phyloP scores from a whole-genome alignment of 1,140 invertebrate species.

The Lepidurus apus region DNA sequence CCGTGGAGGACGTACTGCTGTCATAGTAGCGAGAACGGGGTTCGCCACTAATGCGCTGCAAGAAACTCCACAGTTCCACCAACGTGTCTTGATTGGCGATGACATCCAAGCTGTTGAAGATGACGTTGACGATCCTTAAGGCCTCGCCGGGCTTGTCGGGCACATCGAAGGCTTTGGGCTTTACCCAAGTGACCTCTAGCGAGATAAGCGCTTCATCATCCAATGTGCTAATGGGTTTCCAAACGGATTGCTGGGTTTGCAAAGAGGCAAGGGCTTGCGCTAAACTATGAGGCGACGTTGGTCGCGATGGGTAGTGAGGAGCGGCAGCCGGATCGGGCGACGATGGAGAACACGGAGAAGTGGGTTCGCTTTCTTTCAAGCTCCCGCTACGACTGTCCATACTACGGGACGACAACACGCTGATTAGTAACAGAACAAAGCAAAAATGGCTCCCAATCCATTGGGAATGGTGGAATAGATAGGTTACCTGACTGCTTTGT shows the following conservation, averaged over 20 bases:
- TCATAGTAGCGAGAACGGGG: constrained; percentile 23
- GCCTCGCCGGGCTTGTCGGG: constrained; percentile 53
- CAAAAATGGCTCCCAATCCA: not conserved
- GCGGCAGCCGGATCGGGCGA: constrained; percentile 58
- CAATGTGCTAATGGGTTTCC: constrained; percentile 7
- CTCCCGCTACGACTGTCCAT: constrained; percentile 92
- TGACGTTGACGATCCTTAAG: constrained; percentile 71
- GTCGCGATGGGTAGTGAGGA: constrained; percentile 44
- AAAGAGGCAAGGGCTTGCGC: constrained; percentile 54
- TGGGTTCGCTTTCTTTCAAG: constrained; percentile 81
- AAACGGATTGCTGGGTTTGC: constrained; percentile 35
- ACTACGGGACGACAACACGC: constrained; percentile 46
- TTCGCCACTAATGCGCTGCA: constrained; percentile 30
- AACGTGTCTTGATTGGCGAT: constrained; percentile 96
- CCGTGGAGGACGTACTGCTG: not conserved
- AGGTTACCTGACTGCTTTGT: constrained; percentile 73
- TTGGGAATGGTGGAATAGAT: not conserved
- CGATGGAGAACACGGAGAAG: constrained; percentile 66
- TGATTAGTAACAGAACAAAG: not conserved
- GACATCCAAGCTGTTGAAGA: constrained; percentile 91
- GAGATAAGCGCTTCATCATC: constrained; percentile 69
- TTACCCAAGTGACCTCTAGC: constrained; percentile 68
- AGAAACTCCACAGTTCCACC: constrained; percentile 74
- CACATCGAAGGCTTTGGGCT: constrained; percentile 39
- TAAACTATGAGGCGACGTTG: constrained; percentile 54